phyloP scores from a whole-genome alignment of 2,797 vertebrate species.

The Neopelma chrysocephalum region DNA sequence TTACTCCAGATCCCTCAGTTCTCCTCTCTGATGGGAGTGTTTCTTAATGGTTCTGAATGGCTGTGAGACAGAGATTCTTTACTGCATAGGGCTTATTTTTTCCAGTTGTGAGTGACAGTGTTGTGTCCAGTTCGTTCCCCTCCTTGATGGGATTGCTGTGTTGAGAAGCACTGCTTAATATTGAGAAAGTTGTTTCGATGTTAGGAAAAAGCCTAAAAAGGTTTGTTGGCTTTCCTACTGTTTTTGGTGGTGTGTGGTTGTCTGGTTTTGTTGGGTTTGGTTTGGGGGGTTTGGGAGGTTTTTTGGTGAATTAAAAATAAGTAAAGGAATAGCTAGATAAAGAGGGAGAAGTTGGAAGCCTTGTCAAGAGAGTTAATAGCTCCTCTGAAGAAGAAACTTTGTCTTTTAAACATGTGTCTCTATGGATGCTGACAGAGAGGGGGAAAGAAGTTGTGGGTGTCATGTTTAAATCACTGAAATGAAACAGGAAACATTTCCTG shows the following conservation, averaged over 20 bases:
- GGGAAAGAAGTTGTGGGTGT: neutral
- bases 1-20: neutral
- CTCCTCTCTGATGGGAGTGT: accelerated
- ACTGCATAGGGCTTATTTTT: neutral
- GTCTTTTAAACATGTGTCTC: neutral
- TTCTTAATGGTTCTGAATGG: neutral
- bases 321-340: neutral
- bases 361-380: neutral
- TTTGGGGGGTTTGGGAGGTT: accelerated
- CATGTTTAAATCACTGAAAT: neutral
- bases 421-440: neutral
- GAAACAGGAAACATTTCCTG: neutral
- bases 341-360: neutral
- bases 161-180: neutral
- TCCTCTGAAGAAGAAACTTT: neutral
- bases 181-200: neutral
- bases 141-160: neutral
- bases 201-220: neutral
- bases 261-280: neutral
- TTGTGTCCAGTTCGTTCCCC: neutral
- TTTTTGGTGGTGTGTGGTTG: neutral
- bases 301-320: neutral
- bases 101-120: neutral
- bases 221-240: neutral
- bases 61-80: neutral